Conservation (phyloP, 2,888 invertebrate genomes). For the Tiliacea citrago region DNA sequence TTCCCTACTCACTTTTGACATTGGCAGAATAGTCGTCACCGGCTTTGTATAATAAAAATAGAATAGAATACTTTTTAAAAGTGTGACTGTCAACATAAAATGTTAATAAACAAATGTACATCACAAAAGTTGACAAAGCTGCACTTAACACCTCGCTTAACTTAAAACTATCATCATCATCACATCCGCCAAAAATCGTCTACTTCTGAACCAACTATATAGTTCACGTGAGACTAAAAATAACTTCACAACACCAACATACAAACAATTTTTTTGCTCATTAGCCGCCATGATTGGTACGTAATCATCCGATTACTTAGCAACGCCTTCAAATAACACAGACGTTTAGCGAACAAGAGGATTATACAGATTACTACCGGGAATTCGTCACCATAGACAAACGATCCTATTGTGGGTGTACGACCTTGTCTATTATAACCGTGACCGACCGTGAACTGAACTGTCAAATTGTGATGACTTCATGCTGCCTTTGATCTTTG, state of each 20-base stretch:
- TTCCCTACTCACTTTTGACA: too few species aligned
- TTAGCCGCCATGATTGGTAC: conserved; percentile 23
- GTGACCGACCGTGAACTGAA: conserved; percentile 60
- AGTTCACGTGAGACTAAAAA: not conserved
- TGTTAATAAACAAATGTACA: not conserved
- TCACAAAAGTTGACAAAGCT: not conserved
- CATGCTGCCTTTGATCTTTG: conserved; percentile 28
- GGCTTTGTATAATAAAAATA: too few species aligned
- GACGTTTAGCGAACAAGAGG: conserved; percentile 15
- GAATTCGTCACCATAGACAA: conserved; percentile 43
- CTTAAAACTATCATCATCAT: not conserved
- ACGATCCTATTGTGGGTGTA: conserved; percentile 39
- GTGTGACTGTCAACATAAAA: not conserved
- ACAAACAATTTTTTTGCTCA: conserved; percentile 30
- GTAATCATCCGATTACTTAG: conserved; percentile 37
- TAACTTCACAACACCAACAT: not conserved
- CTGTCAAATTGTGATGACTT: conserved; percentile 52
- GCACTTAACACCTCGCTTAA: too few species aligned
- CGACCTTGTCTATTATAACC: conserved; percentile 34
- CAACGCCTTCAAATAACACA: conserved; percentile 19
- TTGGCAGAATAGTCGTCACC: too few species aligned
- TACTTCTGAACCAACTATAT: not conserved
- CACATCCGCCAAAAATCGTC: not conserved
- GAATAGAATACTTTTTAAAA: not conserved
- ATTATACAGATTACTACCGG: conserved; percentile 31